Conservation (phyloP, 92 coral and sea anemone genomes). For the Porites cylindrica region DNA sequence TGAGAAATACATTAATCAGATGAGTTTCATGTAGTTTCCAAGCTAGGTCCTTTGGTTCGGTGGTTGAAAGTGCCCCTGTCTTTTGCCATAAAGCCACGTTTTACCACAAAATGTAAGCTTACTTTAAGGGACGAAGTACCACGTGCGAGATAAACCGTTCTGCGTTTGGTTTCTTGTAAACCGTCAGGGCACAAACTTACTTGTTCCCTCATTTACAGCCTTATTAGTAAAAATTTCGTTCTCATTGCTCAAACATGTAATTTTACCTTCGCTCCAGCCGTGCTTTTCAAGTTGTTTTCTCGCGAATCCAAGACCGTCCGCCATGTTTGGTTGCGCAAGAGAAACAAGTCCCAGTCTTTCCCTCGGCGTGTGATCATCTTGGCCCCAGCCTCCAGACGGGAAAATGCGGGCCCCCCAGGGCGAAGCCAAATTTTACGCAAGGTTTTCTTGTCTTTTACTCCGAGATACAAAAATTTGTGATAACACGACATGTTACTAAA, state of each 20-base stretch:
- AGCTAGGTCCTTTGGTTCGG: too few relatives aligned
- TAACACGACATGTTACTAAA: too few relatives aligned
- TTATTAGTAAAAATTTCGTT: neutral
- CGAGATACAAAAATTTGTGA: too few relatives aligned
- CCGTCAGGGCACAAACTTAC: neutral
- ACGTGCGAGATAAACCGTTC: constrained; percentile 28
- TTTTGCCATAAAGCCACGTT: too few relatives aligned
- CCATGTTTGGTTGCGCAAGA: constrained; percentile 17
- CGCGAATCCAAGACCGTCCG: constrained; percentile 62
- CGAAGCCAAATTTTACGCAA: too few relatives aligned
- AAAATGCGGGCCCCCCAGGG: too few relatives aligned
- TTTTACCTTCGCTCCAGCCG: constrained; percentile 94
- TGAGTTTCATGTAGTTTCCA: too few relatives aligned
- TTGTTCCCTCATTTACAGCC: neutral
- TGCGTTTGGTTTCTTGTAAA: neutral
- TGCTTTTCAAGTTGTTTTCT: constrained; percentile 90
- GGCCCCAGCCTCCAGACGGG: neutral
- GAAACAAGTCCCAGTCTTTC: neutral
- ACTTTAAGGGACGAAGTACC: neutral
- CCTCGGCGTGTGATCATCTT: neutral
- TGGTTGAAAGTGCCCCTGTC: too few relatives aligned
- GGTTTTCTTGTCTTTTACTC: too few relatives aligned
- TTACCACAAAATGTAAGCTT: too few relatives aligned
- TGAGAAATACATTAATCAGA: too few relatives aligned
- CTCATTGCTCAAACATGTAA: neutral